Percentiles rank a stretch among this genome's conserved stretches.
These are phyloP conservation scores for Chrysocyon brachyurus DNA, from an alignment of 2,797 vertebrate genomes.

Conservation along the genomic window DNA sequence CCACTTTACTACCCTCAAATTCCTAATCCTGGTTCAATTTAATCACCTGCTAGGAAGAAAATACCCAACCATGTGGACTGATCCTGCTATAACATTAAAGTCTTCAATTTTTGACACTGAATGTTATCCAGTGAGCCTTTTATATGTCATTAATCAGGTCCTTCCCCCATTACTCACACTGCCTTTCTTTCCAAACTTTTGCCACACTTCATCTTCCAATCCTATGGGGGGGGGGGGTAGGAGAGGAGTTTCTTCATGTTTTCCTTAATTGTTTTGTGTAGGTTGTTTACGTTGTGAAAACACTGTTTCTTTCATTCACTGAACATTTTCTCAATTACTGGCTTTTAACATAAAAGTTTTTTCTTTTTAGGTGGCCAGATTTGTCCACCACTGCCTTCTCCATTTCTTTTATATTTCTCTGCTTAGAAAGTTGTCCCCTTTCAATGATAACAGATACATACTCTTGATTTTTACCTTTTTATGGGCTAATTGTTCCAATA, in stretches of 20 bases:
- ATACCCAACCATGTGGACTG: background rate
- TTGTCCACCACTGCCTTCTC: background rate
- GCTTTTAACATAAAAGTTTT: background rate
- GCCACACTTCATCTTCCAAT: background rate
- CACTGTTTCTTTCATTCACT: slow-evolving; percentile 1
- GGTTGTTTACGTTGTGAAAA: background rate
- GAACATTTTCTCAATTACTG: slow-evolving; percentile 2
- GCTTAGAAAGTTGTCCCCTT: slow-evolving; percentile 9
- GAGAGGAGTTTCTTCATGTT: background rate
- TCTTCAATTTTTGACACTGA: slow-evolving; percentile 11
- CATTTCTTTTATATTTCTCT: slow-evolving; percentile 12
- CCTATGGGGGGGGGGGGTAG: no score
- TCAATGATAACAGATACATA: background rate
- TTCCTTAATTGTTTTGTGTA: background rate
- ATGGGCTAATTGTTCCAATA: background rate
- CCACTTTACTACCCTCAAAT: background rate
- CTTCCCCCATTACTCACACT: background rate
- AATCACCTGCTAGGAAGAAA: background rate
- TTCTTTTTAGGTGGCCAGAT: background rate
- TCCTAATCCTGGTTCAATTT: background rate
- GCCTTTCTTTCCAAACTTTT: slow-evolving; percentile 4
- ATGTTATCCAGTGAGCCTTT: background rate
- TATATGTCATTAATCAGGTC: background rate
- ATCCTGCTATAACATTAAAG: background rate
- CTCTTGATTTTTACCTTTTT: slow-evolving; percentile 8